Evolutionary conservation across 2,113 vertebrate species (phyloP).

Genomic region (human): GRCh38 chr3:111501-112000

Average conservation of each 20-base stretch:
- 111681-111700: neutral
- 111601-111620: neutral
- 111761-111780: neutral
- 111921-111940: neutral
- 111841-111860: neutral
- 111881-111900: neutral
- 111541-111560: neutral
- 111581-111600: neutral
- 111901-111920: neutral
- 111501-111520: neutral
- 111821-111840: neutral
- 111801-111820: neutral
- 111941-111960: neutral
- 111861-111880: too few relatives aligned
- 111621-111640: neutral
- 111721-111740: neutral
- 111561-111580: neutral
- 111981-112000: neutral
- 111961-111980: neutral
- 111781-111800: neutral
- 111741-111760: neutral
- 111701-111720: neutral
- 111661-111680: neutral
- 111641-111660: neutral
- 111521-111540: neutral